These are phyloP conservation scores for Odontophorus gujanensis DNA, from an alignment of 2,113 vertebrate genomes.

Conservation along the genomic window DNA sequence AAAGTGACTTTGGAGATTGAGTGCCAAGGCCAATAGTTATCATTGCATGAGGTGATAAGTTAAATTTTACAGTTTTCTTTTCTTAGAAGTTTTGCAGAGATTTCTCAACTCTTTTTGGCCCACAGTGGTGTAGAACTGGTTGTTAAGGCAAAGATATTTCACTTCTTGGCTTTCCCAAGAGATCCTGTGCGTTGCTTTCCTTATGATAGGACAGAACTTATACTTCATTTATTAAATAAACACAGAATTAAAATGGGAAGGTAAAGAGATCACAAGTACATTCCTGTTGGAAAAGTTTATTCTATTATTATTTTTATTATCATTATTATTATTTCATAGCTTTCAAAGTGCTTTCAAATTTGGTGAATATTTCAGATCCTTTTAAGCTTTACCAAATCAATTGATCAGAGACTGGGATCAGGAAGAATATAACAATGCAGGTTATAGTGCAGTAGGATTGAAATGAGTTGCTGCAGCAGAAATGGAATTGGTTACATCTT, in stretches of 20 bases:
- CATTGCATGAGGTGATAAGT: neutral
- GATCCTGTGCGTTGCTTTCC: neutral
- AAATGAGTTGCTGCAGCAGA: neutral
- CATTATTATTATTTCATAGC: neutral
- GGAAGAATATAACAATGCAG: neutral
- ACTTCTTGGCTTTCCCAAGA: neutral
- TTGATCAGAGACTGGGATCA: rapidly evolving
- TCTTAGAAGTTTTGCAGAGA: neutral
- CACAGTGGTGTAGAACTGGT: neutral
- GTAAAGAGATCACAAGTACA: neutral
- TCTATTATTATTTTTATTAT: neutral
- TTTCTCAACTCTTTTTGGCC: neutral
- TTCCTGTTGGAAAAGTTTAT: neutral
- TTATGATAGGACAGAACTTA: neutral
- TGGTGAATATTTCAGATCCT: neutral
- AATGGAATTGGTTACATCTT: neutral
- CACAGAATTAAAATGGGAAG: neutral
- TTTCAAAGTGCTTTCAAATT: neutral
- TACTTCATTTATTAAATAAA: neutral
- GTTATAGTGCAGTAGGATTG: neutral
- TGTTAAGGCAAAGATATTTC: neutral
- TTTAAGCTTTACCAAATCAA: neutral
- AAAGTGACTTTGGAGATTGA: neutral
- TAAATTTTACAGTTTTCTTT: neutral
- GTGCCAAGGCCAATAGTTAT: neutral